These are phyloP conservation scores for Manis crassicaudata DNA, from an alignment of 2,797 vertebrate species.

Conservation along the genomic window DNA sequence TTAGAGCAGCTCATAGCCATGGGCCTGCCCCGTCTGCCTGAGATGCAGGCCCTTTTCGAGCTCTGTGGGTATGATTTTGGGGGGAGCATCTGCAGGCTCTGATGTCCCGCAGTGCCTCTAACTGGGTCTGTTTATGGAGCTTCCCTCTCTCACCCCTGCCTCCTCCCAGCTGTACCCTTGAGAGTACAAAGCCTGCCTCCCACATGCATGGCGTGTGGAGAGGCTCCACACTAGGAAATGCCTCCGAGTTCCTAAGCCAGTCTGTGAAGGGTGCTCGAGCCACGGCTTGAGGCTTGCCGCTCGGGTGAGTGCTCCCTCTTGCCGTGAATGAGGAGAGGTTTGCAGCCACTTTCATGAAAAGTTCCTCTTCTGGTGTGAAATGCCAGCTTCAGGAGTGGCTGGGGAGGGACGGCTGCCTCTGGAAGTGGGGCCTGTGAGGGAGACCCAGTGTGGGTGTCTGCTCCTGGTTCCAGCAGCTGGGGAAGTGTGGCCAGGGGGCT, in stretches of 20 bases:
- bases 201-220: too few species aligned
- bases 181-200: background rate
- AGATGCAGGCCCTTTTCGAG: too few species aligned
- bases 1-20: accelerated
- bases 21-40: background rate
- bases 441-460: background rate
- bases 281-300: accelerated
- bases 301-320: accelerated
- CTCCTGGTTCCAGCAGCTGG: accelerated
- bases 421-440: accelerated
- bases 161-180: background rate
- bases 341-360: background rate
- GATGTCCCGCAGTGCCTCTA: accelerated
- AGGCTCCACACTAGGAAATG: background rate
- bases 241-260: background rate
- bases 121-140: background rate
- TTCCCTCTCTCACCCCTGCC: background rate
- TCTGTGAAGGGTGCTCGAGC: background rate
- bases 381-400: background rate
- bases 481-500: background rate
- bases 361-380: background rate
- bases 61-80: background rate
- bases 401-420: background rate
- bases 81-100: too few species aligned
- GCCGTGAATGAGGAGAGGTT: accelerated